Percentiles rank a stretch among this genome's conserved stretches.
Conservation (phyloP, 37 sponge, comb jelly and placozoan species). For the Geodia barretti region DNA sequence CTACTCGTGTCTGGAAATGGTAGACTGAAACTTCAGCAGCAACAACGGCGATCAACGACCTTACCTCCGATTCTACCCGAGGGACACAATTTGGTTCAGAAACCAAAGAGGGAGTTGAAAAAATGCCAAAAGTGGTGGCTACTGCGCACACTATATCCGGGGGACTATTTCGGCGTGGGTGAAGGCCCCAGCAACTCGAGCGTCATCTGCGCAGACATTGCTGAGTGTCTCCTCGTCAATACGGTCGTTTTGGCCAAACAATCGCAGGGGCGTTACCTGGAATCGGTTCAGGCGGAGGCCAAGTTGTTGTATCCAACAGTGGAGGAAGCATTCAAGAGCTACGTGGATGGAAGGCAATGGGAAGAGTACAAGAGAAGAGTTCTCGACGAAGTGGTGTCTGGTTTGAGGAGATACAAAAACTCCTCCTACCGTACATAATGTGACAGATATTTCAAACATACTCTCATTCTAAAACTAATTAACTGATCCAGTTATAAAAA, state of each 20-base stretch:
- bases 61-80: neutral
- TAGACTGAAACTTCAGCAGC: neutral
- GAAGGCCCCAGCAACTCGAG: constrained; percentile 45
- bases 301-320: constrained; percentile 31
- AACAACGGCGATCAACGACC: neutral
- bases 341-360: constrained; percentile 54
- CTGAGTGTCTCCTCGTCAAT: constrained; percentile 48
- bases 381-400: constrained; percentile 33
- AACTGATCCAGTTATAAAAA: no score
- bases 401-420: neutral
- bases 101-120: neutral
- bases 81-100: neutral
- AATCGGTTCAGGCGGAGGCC: constrained; percentile 24
- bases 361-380: constrained; percentile 65
- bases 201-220: constrained; percentile 48
- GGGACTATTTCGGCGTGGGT: constrained; percentile 88
- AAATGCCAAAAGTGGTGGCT: constrained; percentile 57
- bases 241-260: constrained; percentile 47
- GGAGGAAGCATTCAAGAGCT: constrained; percentile 45
- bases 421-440: no score
- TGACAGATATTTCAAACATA: no score
- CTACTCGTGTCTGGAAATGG: constrained; percentile 4
- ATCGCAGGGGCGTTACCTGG: constrained; percentile 30
- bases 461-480: no score
- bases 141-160: constrained; percentile 42